These are phyloP conservation scores for Molorchus minor DNA, from an alignment of 2,888 invertebrate genomes.

Conservation along the genomic window DNA sequence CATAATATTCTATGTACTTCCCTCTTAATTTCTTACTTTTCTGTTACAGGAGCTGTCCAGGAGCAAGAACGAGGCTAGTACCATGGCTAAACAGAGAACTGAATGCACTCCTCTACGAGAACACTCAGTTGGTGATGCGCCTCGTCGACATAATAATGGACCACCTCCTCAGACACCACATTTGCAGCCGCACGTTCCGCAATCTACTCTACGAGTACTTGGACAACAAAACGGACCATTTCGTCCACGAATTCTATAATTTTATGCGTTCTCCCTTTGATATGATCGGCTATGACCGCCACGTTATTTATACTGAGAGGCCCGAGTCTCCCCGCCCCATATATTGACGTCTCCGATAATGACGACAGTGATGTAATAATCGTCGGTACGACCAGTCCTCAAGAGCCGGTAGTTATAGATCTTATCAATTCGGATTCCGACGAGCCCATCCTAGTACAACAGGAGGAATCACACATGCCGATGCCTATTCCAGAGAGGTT, in stretches of 20 bases:
- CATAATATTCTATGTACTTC: too few species aligned
- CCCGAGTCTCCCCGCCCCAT: constrained; percentile 40
- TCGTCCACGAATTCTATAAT: constrained; percentile 87
- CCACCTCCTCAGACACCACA: constrained; percentile 72
- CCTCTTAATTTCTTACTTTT: too few species aligned
- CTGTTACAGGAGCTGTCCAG: constrained; percentile 76
- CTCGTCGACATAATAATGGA: constrained; percentile 75
- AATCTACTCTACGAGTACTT: constrained; percentile 75
- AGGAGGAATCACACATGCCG: constrained; percentile 34
- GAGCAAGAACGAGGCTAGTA: constrained; percentile 81
- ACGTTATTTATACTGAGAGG: constrained; percentile 70
- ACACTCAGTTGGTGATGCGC: constrained; percentile 71
- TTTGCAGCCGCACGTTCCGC: constrained; percentile 75
- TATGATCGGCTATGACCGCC: constrained; percentile 82
- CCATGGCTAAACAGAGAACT: constrained; percentile 92
- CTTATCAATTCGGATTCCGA: constrained; percentile 53
- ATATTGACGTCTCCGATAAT: constrained; percentile 51
- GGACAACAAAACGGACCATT: constrained; percentile 80
- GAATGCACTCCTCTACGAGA: constrained; percentile 75
- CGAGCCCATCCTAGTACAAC: constrained; percentile 53
- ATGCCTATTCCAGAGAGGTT: constrained; percentile 29
- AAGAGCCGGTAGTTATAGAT: constrained; percentile 52
- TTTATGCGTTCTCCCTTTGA: constrained; percentile 90
- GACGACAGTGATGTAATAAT: constrained; percentile 59
- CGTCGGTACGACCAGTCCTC: constrained; percentile 47